Conservation (phyloP, 2,888 invertebrate genomes). For the Chaetoderma sp. region DNA sequence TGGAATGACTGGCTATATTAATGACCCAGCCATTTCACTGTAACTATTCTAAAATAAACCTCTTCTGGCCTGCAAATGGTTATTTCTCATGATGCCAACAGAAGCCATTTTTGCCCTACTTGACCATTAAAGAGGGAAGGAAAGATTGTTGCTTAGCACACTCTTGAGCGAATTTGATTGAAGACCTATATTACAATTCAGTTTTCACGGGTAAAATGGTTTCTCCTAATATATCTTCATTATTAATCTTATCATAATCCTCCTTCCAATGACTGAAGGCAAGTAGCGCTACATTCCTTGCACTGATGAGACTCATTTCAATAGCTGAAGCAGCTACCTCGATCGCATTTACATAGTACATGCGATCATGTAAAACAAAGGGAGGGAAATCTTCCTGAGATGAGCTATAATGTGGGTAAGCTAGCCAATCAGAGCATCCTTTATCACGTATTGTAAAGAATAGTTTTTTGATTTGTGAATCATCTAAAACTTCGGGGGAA, state of each 20-base stretch:
- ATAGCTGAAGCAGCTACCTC: conserved; percentile 78
- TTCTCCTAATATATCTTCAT: too few species aligned
- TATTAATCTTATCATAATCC: conserved; percentile 57
- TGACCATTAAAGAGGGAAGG: too few species aligned
- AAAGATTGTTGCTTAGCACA: too few species aligned
- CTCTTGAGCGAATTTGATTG: too few species aligned
- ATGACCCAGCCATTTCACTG: too few species aligned
- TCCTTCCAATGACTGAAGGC: conserved; percentile 68
- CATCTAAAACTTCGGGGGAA: conserved; percentile 70
- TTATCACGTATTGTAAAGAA: conserved; percentile 67
- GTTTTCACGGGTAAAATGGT: too few species aligned
- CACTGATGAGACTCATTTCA: conserved; percentile 77
- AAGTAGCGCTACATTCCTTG: conserved; percentile 75
- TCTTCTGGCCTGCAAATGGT: too few species aligned
- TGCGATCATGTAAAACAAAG: conserved; percentile 72
- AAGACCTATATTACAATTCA: too few species aligned
- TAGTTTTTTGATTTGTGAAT: conserved; percentile 70
- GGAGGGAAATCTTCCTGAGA: conserved; percentile 61
- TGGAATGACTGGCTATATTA: too few species aligned
- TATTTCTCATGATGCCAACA: too few species aligned
- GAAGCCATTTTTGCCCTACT: too few species aligned
- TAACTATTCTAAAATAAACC: too few species aligned
- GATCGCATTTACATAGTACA: conserved; percentile 76
- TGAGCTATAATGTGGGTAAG: conserved; percentile 62
- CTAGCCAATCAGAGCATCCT: conserved; percentile 55